phyloP scores from a whole-genome alignment of 1,140 invertebrate species.

The Gyrodactylus salaris region DNA sequence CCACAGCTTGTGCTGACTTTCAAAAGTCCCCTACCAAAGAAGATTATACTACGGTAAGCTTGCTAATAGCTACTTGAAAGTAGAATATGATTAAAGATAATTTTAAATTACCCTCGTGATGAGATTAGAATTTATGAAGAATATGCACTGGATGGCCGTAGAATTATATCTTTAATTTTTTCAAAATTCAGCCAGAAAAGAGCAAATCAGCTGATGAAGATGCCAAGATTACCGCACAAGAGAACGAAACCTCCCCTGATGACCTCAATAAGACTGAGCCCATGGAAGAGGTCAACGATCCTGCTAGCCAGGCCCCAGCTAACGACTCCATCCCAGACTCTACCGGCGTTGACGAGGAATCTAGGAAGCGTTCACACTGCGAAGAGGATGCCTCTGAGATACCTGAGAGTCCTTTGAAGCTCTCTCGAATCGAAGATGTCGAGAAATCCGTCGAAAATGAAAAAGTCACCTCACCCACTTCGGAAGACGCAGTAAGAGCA shows the following conservation, averaged over 20 bases:
- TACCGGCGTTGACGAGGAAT: not conserved
- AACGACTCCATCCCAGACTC: not conserved
- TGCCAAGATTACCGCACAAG: not conserved
- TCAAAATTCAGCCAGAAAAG: no score
- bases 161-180: no score
- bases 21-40: not conserved
- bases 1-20: no score
- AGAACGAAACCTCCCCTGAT: not conserved
- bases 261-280: not conserved
- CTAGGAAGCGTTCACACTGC: not conserved
- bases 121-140: no score
- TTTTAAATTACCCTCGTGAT: no score
- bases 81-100: no score
- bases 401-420: not conserved
- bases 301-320: not conserved
- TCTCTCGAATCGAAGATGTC: not conserved
- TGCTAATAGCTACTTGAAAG: no score
- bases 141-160: no score
- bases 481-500: no score
- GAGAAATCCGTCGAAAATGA: not conserved
- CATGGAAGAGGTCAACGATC: not conserved
- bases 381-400: not conserved
- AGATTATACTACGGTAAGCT: not conserved
- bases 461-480: no score
- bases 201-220: no score